phyloP scores from a whole-genome alignment of 1,140 invertebrate species.

The Mycetomoellerius zeteki region DNA sequence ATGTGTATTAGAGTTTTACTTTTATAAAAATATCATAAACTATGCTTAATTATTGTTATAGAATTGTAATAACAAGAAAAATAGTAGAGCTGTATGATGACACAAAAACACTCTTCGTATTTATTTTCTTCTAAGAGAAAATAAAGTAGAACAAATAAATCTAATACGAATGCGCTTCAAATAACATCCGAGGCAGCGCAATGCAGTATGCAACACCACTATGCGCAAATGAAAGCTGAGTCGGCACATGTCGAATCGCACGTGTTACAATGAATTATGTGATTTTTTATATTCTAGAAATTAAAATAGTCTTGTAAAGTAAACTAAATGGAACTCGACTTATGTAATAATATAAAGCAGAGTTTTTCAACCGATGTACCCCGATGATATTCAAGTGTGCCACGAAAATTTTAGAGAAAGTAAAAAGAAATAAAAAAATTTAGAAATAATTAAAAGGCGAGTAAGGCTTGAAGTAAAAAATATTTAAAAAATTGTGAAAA shows the following conservation, averaged over 20 bases:
- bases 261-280: background rate
- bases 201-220: background rate
- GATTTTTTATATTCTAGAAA: background rate
- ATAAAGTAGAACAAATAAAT: background rate
- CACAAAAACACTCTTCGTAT: background rate
- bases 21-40: background rate
- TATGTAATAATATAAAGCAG: background rate
- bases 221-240: conserved; percentile 21
- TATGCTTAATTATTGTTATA: background rate
- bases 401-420: too few relatives aligned
- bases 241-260: background rate
- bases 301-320: background rate
- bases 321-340: background rate
- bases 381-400: too few relatives aligned
- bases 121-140: background rate
- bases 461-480: too few relatives aligned
- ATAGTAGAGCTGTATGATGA: background rate
- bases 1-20: background rate
- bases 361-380: too few relatives aligned
- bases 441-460: too few relatives aligned
- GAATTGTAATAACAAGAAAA: background rate
- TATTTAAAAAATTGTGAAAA: too few relatives aligned
- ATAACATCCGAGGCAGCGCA: background rate
- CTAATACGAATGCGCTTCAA: background rate
- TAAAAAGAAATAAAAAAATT: too few relatives aligned